These are phyloP conservation scores for Drosophila siamana DNA, from an alignment of 2,888 invertebrate genomes.

Conservation along the genomic window DNA sequence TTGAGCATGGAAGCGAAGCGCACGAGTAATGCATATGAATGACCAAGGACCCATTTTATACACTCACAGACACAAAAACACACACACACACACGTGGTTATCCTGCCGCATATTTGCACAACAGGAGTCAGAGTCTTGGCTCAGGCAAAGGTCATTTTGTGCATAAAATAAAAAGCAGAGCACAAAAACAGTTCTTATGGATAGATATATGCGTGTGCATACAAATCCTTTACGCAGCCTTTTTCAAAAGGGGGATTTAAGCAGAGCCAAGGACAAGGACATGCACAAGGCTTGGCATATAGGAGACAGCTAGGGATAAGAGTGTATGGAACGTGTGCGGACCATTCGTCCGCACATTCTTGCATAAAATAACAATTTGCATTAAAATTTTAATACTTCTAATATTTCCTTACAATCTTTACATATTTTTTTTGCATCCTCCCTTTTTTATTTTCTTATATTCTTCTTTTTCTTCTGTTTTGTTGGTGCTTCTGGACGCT, in stretches of 20 bases:
- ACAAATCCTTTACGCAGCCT: conserved; percentile 77
- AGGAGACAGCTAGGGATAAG: conserved; percentile 25
- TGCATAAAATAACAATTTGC: conserved; percentile 81
- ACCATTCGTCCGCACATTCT: conserved; percentile 63
- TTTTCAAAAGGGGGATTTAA: conserved; percentile 72
- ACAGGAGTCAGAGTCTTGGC: conserved; percentile 34
- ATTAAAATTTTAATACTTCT: conserved; percentile 78
- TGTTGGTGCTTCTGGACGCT: conserved; percentile 60
- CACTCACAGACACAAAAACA: conserved; percentile 27
- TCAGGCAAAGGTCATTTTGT: conserved; percentile 63
- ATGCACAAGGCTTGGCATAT: conserved; percentile 26
- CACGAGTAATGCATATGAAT: conserved; percentile 64
- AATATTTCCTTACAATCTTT: conserved; percentile 70
- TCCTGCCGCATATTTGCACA: conserved; percentile 63
- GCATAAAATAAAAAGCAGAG: conserved; percentile 58
- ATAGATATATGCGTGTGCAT: conserved; percentile 37
- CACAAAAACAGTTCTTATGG: conserved; percentile 62
- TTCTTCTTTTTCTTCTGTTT: conserved; percentile 10
- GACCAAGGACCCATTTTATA: conserved; percentile 18
- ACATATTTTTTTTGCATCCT: conserved; percentile 40
- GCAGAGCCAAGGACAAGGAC: conserved; percentile 48
- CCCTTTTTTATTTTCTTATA: conserved; percentile 26
- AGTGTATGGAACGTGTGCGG: conserved; percentile 38
- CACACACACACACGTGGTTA: conserved; percentile 23
- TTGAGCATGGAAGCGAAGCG: conserved; percentile 51